Conservation (phyloP, 1,140 invertebrate species). For the Drosophila hydei region DNA sequence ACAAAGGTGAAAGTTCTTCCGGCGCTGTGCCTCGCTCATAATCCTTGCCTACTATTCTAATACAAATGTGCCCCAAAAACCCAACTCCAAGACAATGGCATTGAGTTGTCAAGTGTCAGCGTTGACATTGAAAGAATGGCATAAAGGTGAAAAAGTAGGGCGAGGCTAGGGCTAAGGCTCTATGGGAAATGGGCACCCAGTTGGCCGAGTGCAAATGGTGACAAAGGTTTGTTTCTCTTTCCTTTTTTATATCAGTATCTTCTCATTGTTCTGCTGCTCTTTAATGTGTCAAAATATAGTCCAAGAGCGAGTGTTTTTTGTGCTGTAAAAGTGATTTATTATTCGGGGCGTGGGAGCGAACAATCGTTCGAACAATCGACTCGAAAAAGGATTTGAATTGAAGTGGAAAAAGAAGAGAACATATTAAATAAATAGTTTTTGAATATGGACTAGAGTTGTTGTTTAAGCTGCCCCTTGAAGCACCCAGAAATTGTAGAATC, state of each 20-base stretch:
- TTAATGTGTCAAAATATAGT: constrained; percentile 82
- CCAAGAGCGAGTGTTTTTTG: constrained; percentile 48
- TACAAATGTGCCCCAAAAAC: constrained; percentile 5
- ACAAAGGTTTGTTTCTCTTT: no score
- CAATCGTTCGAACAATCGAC: constrained; percentile 1
- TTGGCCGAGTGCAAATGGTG: neutral
- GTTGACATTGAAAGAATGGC: constrained; percentile 69
- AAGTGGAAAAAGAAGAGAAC: neutral
- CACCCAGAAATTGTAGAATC: no score
- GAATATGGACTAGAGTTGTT: no score
- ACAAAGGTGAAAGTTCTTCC: constrained; percentile 82
- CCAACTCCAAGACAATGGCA: constrained; percentile 52
- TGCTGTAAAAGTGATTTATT: constrained; percentile 78
- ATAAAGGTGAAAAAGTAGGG: neutral
- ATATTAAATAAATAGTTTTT: no score
- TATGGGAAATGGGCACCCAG: no score
- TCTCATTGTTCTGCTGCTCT: constrained; percentile 65
- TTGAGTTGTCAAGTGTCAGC: constrained; percentile 81
- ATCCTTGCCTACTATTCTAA: constrained; percentile 68
- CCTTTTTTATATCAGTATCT: neutral
- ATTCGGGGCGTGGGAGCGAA: constrained; percentile 64
- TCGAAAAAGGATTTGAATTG: constrained; percentile 29
- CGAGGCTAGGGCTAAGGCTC: neutral
- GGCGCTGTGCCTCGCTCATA: constrained; percentile 52
- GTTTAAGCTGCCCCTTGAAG: no score